These are phyloP conservation scores for Prionailurus viverrinus DNA, from an alignment of 2,113 vertebrate species.

Conservation along the genomic window DNA sequence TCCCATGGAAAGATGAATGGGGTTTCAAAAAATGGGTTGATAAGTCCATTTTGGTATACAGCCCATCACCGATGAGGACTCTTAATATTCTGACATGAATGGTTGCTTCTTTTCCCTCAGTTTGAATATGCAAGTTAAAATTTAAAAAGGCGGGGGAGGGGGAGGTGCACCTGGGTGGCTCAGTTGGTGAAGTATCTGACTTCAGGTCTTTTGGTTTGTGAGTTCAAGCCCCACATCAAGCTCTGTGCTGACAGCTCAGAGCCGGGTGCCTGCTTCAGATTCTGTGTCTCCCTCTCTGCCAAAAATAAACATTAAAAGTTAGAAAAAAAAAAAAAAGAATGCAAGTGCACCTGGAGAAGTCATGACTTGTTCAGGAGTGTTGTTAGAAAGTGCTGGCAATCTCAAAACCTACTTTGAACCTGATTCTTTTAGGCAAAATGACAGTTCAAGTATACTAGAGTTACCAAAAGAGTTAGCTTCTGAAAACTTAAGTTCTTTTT, in stretches of 20 bases:
- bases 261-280: too few relatives aligned
- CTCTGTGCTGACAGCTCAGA: too few relatives aligned
- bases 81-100: neutral
- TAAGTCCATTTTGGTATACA: neutral
- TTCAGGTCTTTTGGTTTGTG: too few relatives aligned
- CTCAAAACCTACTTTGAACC: neutral
- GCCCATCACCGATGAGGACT: neutral
- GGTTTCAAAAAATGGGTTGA: neutral
- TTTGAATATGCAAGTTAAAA: neutral
- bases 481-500: neutral
- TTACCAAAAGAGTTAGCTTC: conserved; percentile 49
- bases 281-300: too few relatives aligned
- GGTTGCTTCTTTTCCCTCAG: neutral
- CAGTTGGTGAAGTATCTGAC: too few relatives aligned
- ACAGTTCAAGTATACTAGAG: neutral
- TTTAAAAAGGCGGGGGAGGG: too few relatives aligned
- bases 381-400: neutral
- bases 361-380: neutral
- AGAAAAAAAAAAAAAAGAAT: neutral
- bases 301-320: too few relatives aligned
- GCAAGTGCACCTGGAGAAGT: neutral
- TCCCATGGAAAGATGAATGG: neutral
- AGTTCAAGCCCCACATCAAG: too few relatives aligned
- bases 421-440: neutral
- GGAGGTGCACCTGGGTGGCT: too few relatives aligned